Percentiles rank a stretch among this genome's conserved stretches.
Evolutionary conservation across 1,140 invertebrate genomes (phyloP).

Genomic region (Zophobas atratus): DNA sequence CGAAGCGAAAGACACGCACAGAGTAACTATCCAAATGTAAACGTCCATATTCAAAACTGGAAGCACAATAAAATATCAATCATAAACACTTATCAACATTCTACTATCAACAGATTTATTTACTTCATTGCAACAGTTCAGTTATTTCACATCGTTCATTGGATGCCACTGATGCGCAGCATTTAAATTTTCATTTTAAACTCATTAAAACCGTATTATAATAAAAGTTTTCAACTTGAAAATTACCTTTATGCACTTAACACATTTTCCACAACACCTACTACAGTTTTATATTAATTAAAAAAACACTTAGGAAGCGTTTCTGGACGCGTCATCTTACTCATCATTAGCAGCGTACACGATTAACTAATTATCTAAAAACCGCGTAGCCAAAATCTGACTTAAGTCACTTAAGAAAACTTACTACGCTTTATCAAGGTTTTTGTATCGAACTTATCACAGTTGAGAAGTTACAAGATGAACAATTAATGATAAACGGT

Average conservation of each 20-base stretch:
- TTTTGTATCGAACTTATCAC: too few relatives aligned
- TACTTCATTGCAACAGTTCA: conserved; percentile 28
- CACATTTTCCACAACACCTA: too few relatives aligned
- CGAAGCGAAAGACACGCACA: conserved; percentile 30
- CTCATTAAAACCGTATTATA: conserved; percentile 29
- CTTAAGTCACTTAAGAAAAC: too few relatives aligned
- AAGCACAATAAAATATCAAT: conserved; percentile 41
- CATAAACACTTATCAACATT: conserved; percentile 9
- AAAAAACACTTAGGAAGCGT: not conserved
- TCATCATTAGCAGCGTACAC: conserved; percentile 12
- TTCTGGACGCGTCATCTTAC: conserved; percentile 11
- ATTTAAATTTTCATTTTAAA: conserved; percentile 30
- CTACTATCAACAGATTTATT: conserved; percentile 15
- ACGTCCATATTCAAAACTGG: conserved; percentile 46
- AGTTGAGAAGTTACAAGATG: too few relatives aligned
- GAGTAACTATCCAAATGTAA: conserved; percentile 22
- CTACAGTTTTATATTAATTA: not conserved
- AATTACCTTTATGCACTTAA: too few relatives aligned
- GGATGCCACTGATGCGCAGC: not conserved
- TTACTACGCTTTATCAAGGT: too few relatives aligned
- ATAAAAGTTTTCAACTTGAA: not conserved
- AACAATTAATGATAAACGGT: too few relatives aligned
- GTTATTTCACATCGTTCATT: not conserved
- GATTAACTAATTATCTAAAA: conserved; percentile 26
- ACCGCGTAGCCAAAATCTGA: not conserved